Percentiles rank a stretch among this genome's conserved stretches.
Conservation (phyloP, 1,140 invertebrate species). For the Chironomus striatipennis region DNA sequence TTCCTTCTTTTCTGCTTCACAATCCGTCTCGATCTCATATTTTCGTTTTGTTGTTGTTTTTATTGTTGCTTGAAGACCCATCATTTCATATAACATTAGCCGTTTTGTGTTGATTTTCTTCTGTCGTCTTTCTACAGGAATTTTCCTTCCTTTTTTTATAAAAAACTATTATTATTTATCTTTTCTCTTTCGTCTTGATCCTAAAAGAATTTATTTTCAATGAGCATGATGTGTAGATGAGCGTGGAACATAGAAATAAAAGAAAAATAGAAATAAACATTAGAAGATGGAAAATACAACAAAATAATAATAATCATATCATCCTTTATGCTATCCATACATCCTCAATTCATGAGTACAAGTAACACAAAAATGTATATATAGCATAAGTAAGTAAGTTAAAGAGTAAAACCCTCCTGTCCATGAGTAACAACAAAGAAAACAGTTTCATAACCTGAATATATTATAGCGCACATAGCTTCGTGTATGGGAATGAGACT, state of each 20-base stretch:
- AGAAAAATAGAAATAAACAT: neutral
- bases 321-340: neutral
- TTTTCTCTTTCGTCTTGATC: neutral
- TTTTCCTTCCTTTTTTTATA: neutral
- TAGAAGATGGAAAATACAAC: neutral
- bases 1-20: constrained; percentile 38
- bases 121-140: neutral
- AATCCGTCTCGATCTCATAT: constrained; percentile 43
- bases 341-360: neutral
- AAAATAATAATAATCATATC: neutral
- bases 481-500: constrained; percentile 11
- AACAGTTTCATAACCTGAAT: constrained; percentile 23
- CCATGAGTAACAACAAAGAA: constrained; percentile 19
- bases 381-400: neutral
- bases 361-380: neutral
- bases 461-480: constrained; percentile 19
- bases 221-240: no score
- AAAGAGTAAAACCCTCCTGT: constrained; percentile 18
- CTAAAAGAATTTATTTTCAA: neutral
- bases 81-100: constrained; percentile 51
- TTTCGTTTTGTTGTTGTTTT: constrained; percentile 60
- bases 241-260: neutral
- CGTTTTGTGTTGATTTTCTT: neutral
- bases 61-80: constrained; percentile 55
- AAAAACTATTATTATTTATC: no score